Conservation (phyloP, 2,888 invertebrate species). For the Cryptocephalus primarius region DNA sequence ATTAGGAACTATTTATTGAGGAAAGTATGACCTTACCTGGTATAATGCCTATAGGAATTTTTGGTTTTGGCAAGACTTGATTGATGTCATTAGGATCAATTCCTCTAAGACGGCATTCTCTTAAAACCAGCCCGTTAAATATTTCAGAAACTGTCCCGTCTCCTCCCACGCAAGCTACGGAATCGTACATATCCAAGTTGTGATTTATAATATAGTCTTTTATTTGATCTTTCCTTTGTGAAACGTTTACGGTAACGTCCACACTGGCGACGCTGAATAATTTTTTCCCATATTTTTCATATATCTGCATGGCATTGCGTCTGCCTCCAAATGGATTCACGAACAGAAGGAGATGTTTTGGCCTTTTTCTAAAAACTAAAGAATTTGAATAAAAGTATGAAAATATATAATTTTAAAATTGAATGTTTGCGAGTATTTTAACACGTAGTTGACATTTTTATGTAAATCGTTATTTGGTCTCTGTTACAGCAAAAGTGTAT, state of each 20-base stretch:
- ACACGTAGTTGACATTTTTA: background rate
- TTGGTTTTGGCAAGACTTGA: slow-evolving; percentile 39
- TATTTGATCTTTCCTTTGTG: slow-evolving; percentile 68
- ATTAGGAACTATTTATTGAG: too few relatives aligned
- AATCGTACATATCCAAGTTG: slow-evolving; percentile 50
- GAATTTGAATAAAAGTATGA: slow-evolving; percentile 3
- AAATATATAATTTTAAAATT: background rate
- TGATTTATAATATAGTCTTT: slow-evolving; percentile 51
- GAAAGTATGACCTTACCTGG: slow-evolving; percentile 30
- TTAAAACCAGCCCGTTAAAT: slow-evolving; percentile 57
- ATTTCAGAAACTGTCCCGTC: slow-evolving; percentile 81
- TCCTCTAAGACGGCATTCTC: slow-evolving; percentile 43
- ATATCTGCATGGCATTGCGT: slow-evolving; percentile 59
- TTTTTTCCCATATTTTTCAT: slow-evolving; percentile 60
- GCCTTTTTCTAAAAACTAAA: slow-evolving; percentile 46
- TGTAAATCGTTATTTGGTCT: too few relatives aligned
- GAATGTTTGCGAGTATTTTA: background rate
- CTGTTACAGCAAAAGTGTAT: too few relatives aligned
- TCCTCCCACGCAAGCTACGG: slow-evolving; percentile 72
- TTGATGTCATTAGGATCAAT: slow-evolving; percentile 44
- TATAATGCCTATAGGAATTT: slow-evolving; percentile 50
- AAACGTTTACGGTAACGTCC: slow-evolving; percentile 54
- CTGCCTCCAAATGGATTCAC: slow-evolving; percentile 80
- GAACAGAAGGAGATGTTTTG: slow-evolving; percentile 63
- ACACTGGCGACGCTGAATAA: slow-evolving; percentile 53